Conservation (phyloP, 2,888 invertebrate genomes). For the Heliconius charithonia region DNA sequence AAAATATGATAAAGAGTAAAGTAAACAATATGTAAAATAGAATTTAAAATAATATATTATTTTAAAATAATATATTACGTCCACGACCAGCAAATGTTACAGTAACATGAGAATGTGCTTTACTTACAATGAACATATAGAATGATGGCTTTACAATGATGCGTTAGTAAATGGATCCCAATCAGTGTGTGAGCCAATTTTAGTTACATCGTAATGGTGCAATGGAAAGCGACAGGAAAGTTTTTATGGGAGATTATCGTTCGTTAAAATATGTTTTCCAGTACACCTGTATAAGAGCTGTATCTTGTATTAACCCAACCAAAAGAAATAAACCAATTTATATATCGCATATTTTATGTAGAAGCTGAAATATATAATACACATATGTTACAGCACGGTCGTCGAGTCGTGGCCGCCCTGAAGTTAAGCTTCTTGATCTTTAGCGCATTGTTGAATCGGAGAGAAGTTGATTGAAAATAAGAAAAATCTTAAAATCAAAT, state of each 20-base stretch:
- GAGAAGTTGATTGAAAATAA: neutral
- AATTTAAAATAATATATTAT: neutral
- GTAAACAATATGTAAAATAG: neutral
- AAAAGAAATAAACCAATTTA: slow-evolving; percentile 80
- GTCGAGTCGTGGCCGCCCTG: neutral
- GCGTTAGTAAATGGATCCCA: slow-evolving; percentile 83
- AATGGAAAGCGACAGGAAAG: slow-evolving; percentile 83
- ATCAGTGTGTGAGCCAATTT: slow-evolving; percentile 79
- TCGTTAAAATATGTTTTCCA: slow-evolving; percentile 71
- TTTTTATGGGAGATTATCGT: slow-evolving; percentile 70
- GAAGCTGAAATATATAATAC: slow-evolving; percentile 83
- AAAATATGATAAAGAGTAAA: too few relatives aligned
- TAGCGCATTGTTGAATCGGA: neutral
- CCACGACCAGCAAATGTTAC: slow-evolving; percentile 55
- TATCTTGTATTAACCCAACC: slow-evolving; percentile 85
- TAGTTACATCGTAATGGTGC: slow-evolving; percentile 80
- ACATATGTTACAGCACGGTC: slow-evolving; percentile 46
- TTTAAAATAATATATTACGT: too few relatives aligned
- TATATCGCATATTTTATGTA: slow-evolving; percentile 76
- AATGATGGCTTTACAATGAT: slow-evolving; percentile 81
- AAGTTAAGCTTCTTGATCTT: neutral
- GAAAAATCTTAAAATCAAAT: neutral
- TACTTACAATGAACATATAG: slow-evolving; percentile 81
- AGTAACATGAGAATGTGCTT: slow-evolving; percentile 71
- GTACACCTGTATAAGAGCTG: slow-evolving; percentile 80